phyloP scores from a whole-genome alignment of 2,797 vertebrate genomes.

The Pantherophis alleghaniensis region DNA sequence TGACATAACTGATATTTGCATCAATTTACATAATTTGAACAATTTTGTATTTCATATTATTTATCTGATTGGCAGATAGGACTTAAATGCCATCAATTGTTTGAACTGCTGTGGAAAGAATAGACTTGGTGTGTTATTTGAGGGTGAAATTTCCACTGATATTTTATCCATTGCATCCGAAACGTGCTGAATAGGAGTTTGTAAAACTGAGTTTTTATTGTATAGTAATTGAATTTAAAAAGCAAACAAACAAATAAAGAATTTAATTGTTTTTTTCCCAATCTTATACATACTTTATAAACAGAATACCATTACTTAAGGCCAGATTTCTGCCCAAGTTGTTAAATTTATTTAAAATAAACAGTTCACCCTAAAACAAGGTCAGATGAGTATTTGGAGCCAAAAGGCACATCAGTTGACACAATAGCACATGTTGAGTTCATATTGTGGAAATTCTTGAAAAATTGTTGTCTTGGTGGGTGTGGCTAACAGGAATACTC shows the following conservation, averaged over 20 bases:
- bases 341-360: background rate
- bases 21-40: background rate
- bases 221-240: background rate
- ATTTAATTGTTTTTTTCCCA: background rate
- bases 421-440: background rate
- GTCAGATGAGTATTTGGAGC: background rate
- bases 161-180: background rate
- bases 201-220: background rate
- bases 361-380: background rate
- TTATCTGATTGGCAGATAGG: background rate
- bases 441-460: background rate
- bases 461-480: background rate
- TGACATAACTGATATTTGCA: background rate
- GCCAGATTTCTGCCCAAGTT: background rate
- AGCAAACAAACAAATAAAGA: background rate
- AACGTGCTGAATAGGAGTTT: background rate
- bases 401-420: background rate
- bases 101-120: background rate
- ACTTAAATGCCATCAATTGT: background rate
- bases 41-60: background rate
- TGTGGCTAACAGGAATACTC: background rate
- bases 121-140: background rate
- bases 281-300: background rate
- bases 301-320: background rate
- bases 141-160: background rate